A percentile compares a stretch with the other conserved stretches of the same genome.
Conservation (phyloP, 2,888 invertebrate species). For the Clostera curtula region DNA sequence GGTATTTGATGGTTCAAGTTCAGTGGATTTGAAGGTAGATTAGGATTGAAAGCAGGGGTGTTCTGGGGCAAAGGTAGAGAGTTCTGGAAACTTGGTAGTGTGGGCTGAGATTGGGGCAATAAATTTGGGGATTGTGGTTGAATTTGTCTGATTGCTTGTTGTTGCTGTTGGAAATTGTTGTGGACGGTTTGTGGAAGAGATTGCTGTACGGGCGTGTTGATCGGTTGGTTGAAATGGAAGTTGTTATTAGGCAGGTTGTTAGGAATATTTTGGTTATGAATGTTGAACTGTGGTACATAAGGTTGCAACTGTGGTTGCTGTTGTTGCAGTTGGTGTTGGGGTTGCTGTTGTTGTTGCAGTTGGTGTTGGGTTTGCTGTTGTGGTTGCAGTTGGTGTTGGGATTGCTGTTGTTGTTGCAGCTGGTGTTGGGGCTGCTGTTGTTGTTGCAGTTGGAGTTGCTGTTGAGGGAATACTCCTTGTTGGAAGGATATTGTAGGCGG, state of each 20-base stretch:
- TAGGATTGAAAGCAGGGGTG: slow-evolving; percentile 22
- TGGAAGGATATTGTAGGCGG: slow-evolving; percentile 28
- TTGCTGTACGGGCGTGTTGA: no score
- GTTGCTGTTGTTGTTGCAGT: no score
- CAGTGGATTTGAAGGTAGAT: no score
- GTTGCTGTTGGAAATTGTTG: slow-evolving; percentile 43
- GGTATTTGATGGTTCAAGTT: slow-evolving; percentile 56
- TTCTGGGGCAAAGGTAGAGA: slow-evolving; percentile 41
- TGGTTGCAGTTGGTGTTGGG: slow-evolving; percentile 28
- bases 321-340: no score
- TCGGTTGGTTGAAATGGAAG: slow-evolving; percentile 49
- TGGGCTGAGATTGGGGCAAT: slow-evolving; percentile 47
- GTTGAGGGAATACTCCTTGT: slow-evolving; percentile 27
- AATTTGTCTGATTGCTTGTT: no score
- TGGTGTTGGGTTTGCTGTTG: slow-evolving; percentile 36
- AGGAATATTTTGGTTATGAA: slow-evolving; percentile 41
- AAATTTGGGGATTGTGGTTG: slow-evolving; percentile 33
- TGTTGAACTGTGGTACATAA: slow-evolving; percentile 60
- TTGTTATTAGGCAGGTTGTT: slow-evolving; percentile 33
- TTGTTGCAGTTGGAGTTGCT: slow-evolving; percentile 5
- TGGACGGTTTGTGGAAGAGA: slow-evolving; percentile 34
- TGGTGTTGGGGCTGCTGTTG: slow-evolving; percentile 5
- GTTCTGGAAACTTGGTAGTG: slow-evolving; percentile 50
- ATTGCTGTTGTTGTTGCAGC: slow-evolving; percentile 40
- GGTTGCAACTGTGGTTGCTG: no score